Conservation (phyloP, 2,888 invertebrate species). For the Conomelus anceps region DNA sequence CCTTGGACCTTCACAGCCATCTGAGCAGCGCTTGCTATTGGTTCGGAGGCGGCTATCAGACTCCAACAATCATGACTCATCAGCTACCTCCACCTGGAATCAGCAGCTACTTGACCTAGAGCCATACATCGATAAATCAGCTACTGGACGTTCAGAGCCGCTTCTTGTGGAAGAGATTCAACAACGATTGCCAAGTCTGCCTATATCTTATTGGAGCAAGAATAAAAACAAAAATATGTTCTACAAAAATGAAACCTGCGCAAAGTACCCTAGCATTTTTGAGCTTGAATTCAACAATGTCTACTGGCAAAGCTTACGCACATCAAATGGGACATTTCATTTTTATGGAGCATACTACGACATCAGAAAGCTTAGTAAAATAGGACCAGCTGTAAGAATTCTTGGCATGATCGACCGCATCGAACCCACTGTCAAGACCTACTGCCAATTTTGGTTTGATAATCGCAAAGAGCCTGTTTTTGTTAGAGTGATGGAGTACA, state of each 20-base stretch:
- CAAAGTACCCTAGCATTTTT: constrained; percentile 79
- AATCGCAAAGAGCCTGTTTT: constrained; percentile 73
- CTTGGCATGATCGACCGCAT: constrained; percentile 86
- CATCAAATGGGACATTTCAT: constrained; percentile 74
- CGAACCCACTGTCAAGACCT: constrained; percentile 72
- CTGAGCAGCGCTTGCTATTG: constrained; percentile 41
- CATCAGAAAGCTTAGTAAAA: constrained; percentile 63
- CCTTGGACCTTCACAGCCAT: constrained; percentile 31
- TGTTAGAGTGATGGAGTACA: constrained; percentile 78
- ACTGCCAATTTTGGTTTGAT: constrained; percentile 87
- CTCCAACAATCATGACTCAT: constrained; percentile 14
- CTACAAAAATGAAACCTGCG: constrained; percentile 65
- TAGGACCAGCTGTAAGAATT: constrained; percentile 77
- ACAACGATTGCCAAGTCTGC: constrained; percentile 72
- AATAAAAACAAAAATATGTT: constrained; percentile 64
- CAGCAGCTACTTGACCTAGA: constrained; percentile 47
- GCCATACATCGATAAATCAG: constrained; percentile 54
- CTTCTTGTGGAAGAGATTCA: constrained; percentile 54
- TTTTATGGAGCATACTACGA: constrained; percentile 87
- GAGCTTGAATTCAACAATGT: constrained; percentile 89
- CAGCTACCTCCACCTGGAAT: constrained; percentile 36
- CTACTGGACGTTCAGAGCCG: constrained; percentile 54
- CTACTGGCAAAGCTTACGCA: constrained; percentile 83
- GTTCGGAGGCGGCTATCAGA: constrained; percentile 44
- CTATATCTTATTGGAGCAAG: constrained; percentile 77